Evolutionary conservation across 2,113 vertebrate genomes (phyloP), one percentile per base, ranked within the genome.

Genomic region (Gopherus evgoodei): DNA sequence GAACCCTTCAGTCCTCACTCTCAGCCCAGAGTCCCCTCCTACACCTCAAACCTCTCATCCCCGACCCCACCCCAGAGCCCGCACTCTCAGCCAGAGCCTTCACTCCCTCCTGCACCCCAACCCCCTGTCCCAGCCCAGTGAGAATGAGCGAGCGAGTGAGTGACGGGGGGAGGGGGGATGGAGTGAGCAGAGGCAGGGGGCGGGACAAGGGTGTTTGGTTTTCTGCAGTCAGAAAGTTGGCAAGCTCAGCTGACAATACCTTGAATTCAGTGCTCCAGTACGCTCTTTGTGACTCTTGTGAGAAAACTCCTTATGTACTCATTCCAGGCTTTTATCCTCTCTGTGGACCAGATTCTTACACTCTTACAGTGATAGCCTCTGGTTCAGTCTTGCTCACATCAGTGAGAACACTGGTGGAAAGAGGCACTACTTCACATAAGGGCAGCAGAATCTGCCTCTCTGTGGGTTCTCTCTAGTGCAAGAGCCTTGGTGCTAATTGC

Each of bases 341-440:
- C 65, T 38, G 2, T 72, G n/a, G 19, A 10, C 65, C n/a, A 72
- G 19, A 38, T 72, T 72, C n/a, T 38, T 22, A 21, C 22, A 69
- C 35, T 19, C 17, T 21, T n/a, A 19, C 35, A 35, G 11, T 3
- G 24, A 0, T 3, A 16, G 62, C 62, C 4, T 13, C 89, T 72
- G 59, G 50, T 42, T 13, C 49, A 53, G 76, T 44, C 62, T 14
- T 3, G 49, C n/a, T 5, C 8, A 47, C 49, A 57, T 81, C 93
- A 62, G 35, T 5, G 0, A 0, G 49, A 75, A 1, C 0, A 0
- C 1, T 3, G 53, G 6, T 86, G 53, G 65, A 69, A 38, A 69
- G 65, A 69, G 16, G n/a, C 38, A 0, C 21, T 9, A 14, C 1
- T 7, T 0, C 1, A 91, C 76, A 78, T 7, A 90, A 1, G 38